Evolutionary conservation across 1,140 invertebrate genomes (phyloP).

Genomic region (silkworm (Bombyx mori)): ASM3026992v2 NC_085115.1:5848001-5848500

Average conservation of each 20-base stretch:
- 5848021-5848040: too few species aligned
- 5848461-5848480: too few species aligned
- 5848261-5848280: too few species aligned
- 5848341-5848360: slow-evolving; percentile 12
- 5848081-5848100: too few species aligned
- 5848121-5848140: not conserved
- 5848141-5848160: not conserved
- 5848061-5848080: too few species aligned
- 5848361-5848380: slow-evolving; percentile 24
- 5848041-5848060: too few species aligned
- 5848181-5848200: not conserved
- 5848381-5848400: slow-evolving; percentile 35
- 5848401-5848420: slow-evolving; percentile 31
- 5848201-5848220: not conserved
- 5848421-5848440: slow-evolving; percentile 18
- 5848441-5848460: slow-evolving; percentile 21
- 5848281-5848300: not conserved
- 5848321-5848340: slow-evolving; percentile 6
- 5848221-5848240: not conserved
- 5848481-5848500: too few species aligned
- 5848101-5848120: too few species aligned
- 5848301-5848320: slow-evolving; percentile 4
- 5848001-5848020: too few species aligned
- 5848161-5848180: not conserved
- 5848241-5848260: too few species aligned